Evolutionary conservation across 2,888 invertebrate species (phyloP).

Genomic region (Busseola fusca): DNA sequence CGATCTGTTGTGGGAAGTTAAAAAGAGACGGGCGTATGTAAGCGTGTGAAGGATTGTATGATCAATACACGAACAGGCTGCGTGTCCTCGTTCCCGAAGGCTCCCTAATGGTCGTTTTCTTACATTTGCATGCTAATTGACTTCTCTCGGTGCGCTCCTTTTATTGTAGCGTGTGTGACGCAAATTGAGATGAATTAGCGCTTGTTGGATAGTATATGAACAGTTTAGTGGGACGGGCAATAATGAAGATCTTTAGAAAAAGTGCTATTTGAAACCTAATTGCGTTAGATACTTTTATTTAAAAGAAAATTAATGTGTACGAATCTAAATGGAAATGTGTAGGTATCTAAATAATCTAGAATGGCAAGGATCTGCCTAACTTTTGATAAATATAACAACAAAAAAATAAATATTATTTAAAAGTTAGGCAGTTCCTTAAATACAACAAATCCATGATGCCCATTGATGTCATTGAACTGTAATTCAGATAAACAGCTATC

Average conservation of each 20-base stretch:
- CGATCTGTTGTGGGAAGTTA: conserved; percentile 88
- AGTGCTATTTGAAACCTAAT: not conserved
- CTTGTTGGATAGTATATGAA: conserved; percentile 64
- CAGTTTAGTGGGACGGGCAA: conserved; percentile 53
- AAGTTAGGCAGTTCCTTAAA: not conserved
- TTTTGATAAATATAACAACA: not conserved
- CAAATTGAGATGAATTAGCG: conserved; percentile 80
- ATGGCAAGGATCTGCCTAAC: not conserved
- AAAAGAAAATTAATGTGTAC: not conserved
- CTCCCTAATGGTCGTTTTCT: conserved; percentile 87
- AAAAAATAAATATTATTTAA: not conserved
- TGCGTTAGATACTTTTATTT: not conserved
- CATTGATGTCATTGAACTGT: not conserved
- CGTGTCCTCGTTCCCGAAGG: conserved; percentile 71
- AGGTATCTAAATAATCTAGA: not conserved
- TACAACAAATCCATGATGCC: not conserved
- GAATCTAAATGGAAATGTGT: not conserved
- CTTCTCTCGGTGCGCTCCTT: conserved; percentile 79
- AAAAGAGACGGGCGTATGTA: conserved; percentile 88
- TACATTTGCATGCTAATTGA: conserved; percentile 89
- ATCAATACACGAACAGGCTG: conserved; percentile 82
- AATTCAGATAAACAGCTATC: conserved; percentile 2
- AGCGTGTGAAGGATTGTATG: conserved; percentile 85
- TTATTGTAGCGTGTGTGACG: conserved; percentile 77
- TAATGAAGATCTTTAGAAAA: conserved; percentile 10